Conservation (phyloP, 1,140 invertebrate genomes). For the Ceratina calcarata region DNA sequence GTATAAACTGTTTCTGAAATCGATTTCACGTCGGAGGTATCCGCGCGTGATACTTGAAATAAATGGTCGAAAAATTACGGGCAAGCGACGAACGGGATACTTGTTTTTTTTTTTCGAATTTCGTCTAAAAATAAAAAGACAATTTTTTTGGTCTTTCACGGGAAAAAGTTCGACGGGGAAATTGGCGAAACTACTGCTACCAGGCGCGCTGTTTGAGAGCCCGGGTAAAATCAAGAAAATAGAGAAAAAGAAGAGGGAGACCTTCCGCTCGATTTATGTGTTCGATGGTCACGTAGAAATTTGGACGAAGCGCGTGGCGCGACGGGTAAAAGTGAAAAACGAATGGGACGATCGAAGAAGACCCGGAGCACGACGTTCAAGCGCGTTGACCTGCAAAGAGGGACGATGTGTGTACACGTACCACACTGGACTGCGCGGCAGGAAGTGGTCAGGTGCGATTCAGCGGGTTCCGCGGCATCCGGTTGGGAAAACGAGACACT, state of each 20-base stretch:
- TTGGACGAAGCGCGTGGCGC: background rate
- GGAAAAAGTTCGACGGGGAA: background rate
- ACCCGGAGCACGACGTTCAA: conserved; percentile 1
- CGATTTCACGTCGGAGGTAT: background rate
- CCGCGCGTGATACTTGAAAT: background rate
- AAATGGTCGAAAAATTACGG: background rate
- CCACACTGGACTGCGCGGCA: background rate
- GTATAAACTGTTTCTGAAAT: background rate
- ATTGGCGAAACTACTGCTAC: background rate
- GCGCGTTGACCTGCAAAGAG: conserved; percentile 38
- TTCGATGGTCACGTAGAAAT: background rate
- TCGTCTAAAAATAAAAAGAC: background rate
- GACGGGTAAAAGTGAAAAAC: background rate
- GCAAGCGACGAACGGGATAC: too few species aligned
- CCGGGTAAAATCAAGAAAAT: background rate
- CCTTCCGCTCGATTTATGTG: conserved; percentile 5
- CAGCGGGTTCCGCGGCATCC: conserved; percentile 53
- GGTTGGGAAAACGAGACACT: conserved; percentile 59
- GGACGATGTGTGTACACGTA: conserved; percentile 14
- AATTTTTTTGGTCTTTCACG: too few species aligned
- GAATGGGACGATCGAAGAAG: background rate
- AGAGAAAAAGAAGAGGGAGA: too few species aligned
- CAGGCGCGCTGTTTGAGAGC: background rate
- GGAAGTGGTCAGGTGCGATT: conserved; percentile 57
- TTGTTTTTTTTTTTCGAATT: too few species aligned